These are phyloP conservation scores for Todiramphus chloris DNA, from an alignment of 2,113 vertebrate genomes.

Conservation along the genomic window DNA sequence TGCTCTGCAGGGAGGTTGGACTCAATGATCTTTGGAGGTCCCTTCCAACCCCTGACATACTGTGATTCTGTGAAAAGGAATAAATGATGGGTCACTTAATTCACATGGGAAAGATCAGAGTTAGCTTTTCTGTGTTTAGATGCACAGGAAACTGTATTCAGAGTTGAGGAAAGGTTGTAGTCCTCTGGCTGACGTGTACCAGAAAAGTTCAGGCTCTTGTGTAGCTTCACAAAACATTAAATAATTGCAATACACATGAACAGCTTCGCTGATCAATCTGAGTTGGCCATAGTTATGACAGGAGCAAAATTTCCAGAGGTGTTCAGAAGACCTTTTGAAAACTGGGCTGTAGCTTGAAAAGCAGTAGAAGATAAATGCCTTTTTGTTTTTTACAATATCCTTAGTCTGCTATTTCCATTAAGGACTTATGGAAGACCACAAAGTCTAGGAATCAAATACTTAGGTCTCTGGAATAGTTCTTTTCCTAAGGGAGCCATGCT, in stretches of 20 bases:
- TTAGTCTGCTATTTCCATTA: slow-evolving; percentile 24
- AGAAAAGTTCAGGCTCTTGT: neutral
- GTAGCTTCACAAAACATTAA: neutral
- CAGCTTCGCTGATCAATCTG: neutral
- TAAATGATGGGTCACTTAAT: neutral
- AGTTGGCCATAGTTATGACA: neutral
- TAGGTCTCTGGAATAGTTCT: neutral
- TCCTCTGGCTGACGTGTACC: neutral
- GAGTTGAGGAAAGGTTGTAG: neutral
- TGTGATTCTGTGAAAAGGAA: neutral
- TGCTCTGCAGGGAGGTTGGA: too few species aligned
- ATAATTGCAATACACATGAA: neutral
- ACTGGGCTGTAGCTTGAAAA: neutral
- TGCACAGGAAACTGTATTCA: neutral
- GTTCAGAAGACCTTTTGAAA: neutral
- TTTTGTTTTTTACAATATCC: neutral
- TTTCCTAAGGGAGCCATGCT: neutral
- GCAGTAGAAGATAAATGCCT: neutral
- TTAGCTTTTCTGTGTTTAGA: neutral
- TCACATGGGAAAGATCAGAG: neutral
- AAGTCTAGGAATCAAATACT: neutral
- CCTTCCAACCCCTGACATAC: too few species aligned
- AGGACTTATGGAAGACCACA: neutral
- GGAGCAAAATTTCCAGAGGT: neutral
- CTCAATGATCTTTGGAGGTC: too few species aligned